Conservation (phyloP, 2,113 vertebrate genomes). For the Gallinago undulata region DNA sequence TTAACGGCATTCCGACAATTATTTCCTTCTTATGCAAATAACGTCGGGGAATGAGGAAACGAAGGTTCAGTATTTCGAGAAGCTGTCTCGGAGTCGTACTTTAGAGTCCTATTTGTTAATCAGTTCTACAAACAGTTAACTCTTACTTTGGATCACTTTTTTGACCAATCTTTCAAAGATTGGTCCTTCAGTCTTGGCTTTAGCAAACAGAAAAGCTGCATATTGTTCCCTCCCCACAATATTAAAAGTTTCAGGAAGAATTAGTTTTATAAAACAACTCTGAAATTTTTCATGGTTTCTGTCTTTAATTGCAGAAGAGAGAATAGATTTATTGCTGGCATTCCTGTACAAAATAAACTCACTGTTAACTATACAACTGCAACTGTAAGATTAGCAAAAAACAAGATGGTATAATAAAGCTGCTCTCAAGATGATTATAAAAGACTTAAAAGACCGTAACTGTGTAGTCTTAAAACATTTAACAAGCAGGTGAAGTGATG, state of each 20-base stretch:
- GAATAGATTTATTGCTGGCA: not conserved
- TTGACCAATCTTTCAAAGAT: not conserved
- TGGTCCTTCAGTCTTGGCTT: not conserved
- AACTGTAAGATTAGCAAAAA: not conserved
- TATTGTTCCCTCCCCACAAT: rapidly evolving
- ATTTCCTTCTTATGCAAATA: not conserved
- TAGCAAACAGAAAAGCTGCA: not conserved
- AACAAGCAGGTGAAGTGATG: not conserved
- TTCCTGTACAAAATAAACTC: not conserved
- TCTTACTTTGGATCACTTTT: not conserved
- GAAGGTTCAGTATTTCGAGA: not conserved
- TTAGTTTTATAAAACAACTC: not conserved
- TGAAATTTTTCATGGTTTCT: not conserved
- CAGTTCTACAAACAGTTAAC: not conserved
- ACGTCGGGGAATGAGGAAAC: not conserved
- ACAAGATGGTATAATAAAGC: not conserved
- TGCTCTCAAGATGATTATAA: not conserved
- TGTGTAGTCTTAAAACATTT: not conserved
- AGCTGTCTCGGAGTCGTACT: not conserved
- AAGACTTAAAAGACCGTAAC: not conserved
- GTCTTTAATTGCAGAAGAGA: not conserved
- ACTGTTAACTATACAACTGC: not conserved
- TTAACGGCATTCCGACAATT: rapidly evolving
- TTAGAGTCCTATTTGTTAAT: not conserved
- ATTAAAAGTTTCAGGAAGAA: not conserved